Evolutionary conservation across 2,113 vertebrate genomes (phyloP), one percentile per base, ranked within the genome.

Genomic region (Plecotus auritus): DNA sequence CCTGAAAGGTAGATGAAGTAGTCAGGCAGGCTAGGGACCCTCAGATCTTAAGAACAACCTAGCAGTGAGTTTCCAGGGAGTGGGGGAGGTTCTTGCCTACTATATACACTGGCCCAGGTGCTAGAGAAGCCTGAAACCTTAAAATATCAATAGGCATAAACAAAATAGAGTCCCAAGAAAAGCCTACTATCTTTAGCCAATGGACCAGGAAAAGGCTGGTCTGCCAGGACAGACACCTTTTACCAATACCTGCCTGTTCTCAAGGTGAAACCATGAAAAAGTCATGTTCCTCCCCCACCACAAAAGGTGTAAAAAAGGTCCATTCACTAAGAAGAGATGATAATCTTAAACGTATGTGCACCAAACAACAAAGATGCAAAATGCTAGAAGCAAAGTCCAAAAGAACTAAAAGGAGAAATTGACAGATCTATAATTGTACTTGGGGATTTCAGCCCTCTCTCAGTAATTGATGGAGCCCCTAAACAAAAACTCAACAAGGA

Each of bases 401-500:
- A 61, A 64, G 23, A 93, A 45, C 35, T 66, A 23, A 85, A 90
- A 89, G 30, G 67, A 92, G n/a, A 92, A 77, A 56, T 22, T 64
- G 45, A 87, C 14, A 92, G 42, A 94, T 42, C 76, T 90, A 28
- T 4, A 76, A 14, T 66, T 91, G 85, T 32, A 35, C 10, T 74
- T 94, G 56, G 10, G 23, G 2, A 77, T 42, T 72, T 92, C 32
- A 92, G 4, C 22, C 35, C 9, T 47, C 92, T 81, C 42, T 88
- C 45, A 78, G 35, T 84, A 92, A 90, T 67, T 72, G 5, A 40
- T 66, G 82, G 40, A 88, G 11, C 40, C 49, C 70, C 26, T 90
- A 78, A 89, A 66, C 17, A 90, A 93, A 87, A 96, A 86, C 23
- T 72, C 72, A 67, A 30, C 61, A 92, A 94, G 32, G 18, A 56